Evolutionary conservation across 2,888 invertebrate genomes (phyloP), one percentile per base, ranked within the genome.

Genomic region (Drosophila neutralis): DNA sequence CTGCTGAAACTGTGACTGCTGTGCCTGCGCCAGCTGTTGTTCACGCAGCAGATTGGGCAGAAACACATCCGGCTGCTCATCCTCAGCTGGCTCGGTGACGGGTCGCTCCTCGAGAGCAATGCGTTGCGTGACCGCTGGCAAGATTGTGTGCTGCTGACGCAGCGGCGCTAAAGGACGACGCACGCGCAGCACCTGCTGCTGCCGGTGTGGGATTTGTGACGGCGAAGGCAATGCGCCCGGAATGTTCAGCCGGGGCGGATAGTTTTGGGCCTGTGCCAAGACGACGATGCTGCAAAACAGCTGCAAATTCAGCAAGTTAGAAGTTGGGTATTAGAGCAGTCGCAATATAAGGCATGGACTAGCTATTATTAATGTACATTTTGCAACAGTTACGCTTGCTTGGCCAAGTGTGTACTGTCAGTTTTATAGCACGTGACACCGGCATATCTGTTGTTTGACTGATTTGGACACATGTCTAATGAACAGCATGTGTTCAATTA

Each of bases 71-170:
- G 94, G 94, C 51, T 93, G 81, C 54, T 93, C 95, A 70, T 96
- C 95, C 92, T 96, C 95, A 27, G 94, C 94, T 80, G 95, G 94
- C 92, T 96, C 96, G 1, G 95, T 95, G 10, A 96, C 96, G 1
- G 96, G 96, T 80, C 95, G 95, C 18, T 93, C 93, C 45, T 94
- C 93, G 10, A 86, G 35, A 0, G 73, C 53, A 0, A 86, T 36
- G 40, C 91, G 90, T 13, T 91, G 91, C 56, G 89, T 89, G 33
- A 85, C 93, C 57, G 92, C 93, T 74, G 94, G 94, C 6, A 95
- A 94, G 21, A 94, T 52, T 13, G 70, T 36, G 24, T 82, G 82
- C 18, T 88, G 88, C 92, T 94, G 83, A 91, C 95, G 78, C 92
- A 94, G 61, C 91, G 94, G 86, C 92, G 94, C 90, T 18, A 85